Conservation (phyloP, 2,797 vertebrate genomes). For the Scolopax rusticola region DNA sequence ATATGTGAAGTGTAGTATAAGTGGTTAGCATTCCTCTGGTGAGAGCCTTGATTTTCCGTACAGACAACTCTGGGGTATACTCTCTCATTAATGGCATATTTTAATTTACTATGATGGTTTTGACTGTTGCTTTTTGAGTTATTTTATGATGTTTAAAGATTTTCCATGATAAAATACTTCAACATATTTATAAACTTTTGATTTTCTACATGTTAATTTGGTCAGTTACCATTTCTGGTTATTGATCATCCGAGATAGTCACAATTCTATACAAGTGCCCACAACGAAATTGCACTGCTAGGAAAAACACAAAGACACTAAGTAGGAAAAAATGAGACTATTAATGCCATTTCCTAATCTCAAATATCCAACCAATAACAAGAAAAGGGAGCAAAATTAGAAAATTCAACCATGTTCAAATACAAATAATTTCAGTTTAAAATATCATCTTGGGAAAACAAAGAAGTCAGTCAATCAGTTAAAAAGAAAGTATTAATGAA, state of each 20-base stretch:
- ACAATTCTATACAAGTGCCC: neutral
- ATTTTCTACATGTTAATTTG: constrained; percentile 4
- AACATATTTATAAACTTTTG: neutral
- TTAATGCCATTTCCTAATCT: neutral
- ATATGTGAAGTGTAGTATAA: neutral
- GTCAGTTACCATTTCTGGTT: neutral
- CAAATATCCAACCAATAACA: neutral
- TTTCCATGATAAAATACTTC: neutral
- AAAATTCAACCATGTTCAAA: neutral
- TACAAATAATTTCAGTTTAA: neutral
- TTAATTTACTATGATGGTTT: constrained; percentile 1
- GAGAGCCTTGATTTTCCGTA: constrained; percentile 7
- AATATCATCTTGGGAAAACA: neutral
- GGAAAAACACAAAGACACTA: neutral
- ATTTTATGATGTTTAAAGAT: neutral
- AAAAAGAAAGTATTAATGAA: neutral
- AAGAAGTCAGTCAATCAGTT: neutral
- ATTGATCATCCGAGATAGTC: neutral
- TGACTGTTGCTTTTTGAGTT: neutral
- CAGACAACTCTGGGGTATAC: neutral
- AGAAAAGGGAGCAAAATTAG: neutral
- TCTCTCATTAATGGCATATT: neutral
- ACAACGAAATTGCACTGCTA: neutral
- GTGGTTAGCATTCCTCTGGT: neutral
- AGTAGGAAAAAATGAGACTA: neutral